Evolutionary conservation across 1,140 invertebrate genomes (phyloP).

Genomic region (Cydia fagiglandana): DNA sequence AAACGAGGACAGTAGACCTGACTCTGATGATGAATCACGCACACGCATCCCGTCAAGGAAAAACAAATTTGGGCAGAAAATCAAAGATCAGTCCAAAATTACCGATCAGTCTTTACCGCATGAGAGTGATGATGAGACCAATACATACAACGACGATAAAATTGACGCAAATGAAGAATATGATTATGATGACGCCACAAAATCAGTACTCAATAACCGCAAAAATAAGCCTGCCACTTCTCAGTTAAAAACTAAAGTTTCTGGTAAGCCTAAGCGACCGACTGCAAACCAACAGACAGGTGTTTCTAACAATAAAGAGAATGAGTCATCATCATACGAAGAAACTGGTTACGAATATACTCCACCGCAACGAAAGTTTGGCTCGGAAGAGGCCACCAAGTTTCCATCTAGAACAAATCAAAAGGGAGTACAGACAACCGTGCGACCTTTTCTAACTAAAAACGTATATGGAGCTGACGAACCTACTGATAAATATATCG

Average conservation of each 20-base stretch:
- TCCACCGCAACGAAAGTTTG: constrained; percentile 36
- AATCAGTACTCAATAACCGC: background rate
- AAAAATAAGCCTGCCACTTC: background rate
- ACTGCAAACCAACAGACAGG: background rate
- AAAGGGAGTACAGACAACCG: constrained; percentile 4
- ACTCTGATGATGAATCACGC: background rate
- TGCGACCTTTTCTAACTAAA: constrained; percentile 37
- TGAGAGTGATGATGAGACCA: background rate
- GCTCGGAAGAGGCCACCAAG: constrained; percentile 4
- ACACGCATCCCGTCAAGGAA: background rate
- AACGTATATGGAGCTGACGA: constrained; percentile 33
- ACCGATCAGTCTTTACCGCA: background rate
- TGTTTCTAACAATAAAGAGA: constrained; percentile 13
- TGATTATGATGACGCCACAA: background rate
- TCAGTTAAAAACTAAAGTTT: background rate
- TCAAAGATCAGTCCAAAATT: background rate
- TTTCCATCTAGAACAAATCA: constrained; percentile 9
- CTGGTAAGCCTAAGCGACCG: constrained; percentile 3
- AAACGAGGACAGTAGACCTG: background rate
- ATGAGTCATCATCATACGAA: background rate
- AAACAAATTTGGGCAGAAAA: background rate
- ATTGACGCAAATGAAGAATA: background rate
- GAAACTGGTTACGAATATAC: constrained; percentile 38
- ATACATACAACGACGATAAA: background rate
- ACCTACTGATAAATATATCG: background rate